phyloP scores from a whole-genome alignment of 2,888 invertebrate species.

The Agrotis segetum region DNA sequence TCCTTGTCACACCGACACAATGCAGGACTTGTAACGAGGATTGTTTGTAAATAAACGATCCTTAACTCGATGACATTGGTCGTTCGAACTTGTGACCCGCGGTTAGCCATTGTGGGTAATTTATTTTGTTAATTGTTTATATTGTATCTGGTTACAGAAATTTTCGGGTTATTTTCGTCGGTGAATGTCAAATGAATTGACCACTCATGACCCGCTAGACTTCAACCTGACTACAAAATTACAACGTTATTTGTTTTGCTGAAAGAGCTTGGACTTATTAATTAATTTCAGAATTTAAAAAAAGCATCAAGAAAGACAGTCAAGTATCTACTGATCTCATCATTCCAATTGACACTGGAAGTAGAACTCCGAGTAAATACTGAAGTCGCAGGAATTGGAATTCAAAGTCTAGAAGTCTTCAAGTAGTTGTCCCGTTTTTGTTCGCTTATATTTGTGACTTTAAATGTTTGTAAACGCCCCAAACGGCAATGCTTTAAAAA shows the following conservation, averaged over 20 bases:
- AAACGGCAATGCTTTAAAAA: too few relatives aligned
- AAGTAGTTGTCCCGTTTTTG: too few relatives aligned
- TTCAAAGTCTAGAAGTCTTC: too few relatives aligned
- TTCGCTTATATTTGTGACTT: too few relatives aligned
- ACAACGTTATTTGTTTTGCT: neutral
- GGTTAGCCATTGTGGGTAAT: slow-evolving; percentile 17
- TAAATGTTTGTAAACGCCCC: too few relatives aligned
- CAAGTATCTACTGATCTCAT: neutral
- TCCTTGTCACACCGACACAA: slow-evolving; percentile 55
- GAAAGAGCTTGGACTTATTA: too few relatives aligned
- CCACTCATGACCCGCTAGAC: neutral
- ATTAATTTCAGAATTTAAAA: neutral
- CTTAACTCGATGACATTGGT: slow-evolving; percentile 40
- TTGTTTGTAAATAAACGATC: slow-evolving; percentile 54
- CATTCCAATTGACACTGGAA: neutral
- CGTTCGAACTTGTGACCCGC: slow-evolving; percentile 23
- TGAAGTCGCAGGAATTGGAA: too few relatives aligned
- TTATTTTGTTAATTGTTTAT: slow-evolving; percentile 4
- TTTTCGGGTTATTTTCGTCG: too few relatives aligned
- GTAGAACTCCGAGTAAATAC: too few relatives aligned
- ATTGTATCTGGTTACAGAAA: neutral
- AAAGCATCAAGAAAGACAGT: neutral
- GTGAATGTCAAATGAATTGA: too few relatives aligned
- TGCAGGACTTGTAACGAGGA: slow-evolving; percentile 48
- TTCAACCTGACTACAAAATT: neutral